These are phyloP conservation scores for Drosophila dives DNA, from an alignment of 2,888 invertebrate species.

Conservation along the genomic window DNA sequence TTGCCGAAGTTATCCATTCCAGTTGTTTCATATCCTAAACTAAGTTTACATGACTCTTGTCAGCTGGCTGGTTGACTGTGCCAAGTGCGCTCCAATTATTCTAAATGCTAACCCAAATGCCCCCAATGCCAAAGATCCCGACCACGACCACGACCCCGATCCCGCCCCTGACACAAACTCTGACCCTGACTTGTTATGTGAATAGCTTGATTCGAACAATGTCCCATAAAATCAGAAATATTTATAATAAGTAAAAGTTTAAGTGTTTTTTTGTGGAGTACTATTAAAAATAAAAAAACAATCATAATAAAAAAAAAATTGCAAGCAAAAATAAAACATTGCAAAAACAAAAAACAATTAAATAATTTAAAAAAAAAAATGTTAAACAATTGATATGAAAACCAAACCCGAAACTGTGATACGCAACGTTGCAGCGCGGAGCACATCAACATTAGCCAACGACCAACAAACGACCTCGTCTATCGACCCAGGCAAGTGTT, in stretches of 20 bases:
- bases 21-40: not conserved
- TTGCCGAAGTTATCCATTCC: slow-evolving; percentile 15
- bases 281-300: slow-evolving; percentile 33
- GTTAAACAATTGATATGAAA: slow-evolving; percentile 51
- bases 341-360: slow-evolving; percentile 30
- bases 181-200: slow-evolving; percentile 16
- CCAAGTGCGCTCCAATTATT: not conserved
- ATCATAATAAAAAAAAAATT: slow-evolving; percentile 10
- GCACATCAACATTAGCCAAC: slow-evolving; percentile 16
- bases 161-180: not conserved
- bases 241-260: slow-evolving; percentile 51
- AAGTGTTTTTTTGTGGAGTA: slow-evolving; percentile 67
- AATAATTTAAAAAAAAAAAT: slow-evolving; percentile 49
- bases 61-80: not conserved
- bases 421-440: slow-evolving; percentile 61
- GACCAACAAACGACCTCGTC: slow-evolving; percentile 84
- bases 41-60: not conserved
- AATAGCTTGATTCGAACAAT: slow-evolving; percentile 29
- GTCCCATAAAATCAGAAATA: slow-evolving; percentile 29
- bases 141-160: not conserved
- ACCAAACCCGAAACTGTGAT: slow-evolving; percentile 48
- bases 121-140: not conserved
- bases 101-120: not conserved
- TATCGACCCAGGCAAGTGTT: slow-evolving; percentile 88
- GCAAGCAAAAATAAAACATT: slow-evolving; percentile 13